Evolutionary conservation across 2,797 vertebrate genomes (phyloP).

Genomic region (Sebastes elongatus): DNA sequence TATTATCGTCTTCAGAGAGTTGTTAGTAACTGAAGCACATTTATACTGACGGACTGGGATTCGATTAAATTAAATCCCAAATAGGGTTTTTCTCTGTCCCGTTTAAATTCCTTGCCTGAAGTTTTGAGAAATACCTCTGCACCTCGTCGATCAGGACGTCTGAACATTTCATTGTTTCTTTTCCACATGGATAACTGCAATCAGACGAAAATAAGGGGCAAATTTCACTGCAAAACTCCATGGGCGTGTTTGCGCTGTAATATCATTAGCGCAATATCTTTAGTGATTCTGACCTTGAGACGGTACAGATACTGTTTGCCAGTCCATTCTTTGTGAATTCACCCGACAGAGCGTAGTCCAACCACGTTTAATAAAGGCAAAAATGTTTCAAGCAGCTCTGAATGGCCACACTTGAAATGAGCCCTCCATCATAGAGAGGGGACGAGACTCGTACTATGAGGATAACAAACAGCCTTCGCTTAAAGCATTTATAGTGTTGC

Average conservation of each 20-base stretch:
- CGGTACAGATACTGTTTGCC: fast-evolving
- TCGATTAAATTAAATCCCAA: neutral
- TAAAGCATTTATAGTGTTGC: neutral
- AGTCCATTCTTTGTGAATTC: neutral
- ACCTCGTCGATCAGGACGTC: neutral
- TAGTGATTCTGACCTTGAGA: neutral
- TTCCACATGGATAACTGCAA: neutral
- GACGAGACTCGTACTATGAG: neutral
- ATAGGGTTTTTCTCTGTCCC: neutral
- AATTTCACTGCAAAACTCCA: neutral
- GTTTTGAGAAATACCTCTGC: neutral
- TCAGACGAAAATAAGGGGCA: neutral
- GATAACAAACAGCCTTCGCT: neutral
- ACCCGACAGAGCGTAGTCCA: neutral
- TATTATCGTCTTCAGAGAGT: neutral
- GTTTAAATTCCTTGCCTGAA: neutral
- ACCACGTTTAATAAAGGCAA: neutral
- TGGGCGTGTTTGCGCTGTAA: neutral
- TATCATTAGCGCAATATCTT: neutral
- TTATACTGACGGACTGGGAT: neutral
- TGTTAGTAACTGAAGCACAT: neutral
- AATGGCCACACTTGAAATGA: neutral
- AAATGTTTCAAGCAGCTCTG: neutral
- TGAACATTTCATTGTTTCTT: neutral
- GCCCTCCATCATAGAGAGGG: fast-evolving